Conservation (phyloP, 2,888 invertebrate species). For the Stenoptilia bipunctidactyla region DNA sequence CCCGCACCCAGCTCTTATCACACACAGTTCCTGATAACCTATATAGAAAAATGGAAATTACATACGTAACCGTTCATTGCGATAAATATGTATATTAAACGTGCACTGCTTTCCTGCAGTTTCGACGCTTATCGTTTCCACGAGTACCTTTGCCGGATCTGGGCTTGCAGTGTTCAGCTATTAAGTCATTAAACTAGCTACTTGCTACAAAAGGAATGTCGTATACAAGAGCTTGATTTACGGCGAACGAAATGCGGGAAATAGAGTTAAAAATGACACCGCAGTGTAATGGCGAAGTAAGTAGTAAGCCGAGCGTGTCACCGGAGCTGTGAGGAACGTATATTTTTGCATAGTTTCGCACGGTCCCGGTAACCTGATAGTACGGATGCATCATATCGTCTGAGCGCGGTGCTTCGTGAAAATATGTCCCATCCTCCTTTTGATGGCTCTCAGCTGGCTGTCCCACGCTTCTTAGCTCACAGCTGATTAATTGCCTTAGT, state of each 20-base stretch:
- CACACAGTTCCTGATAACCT: slow-evolving; percentile 65
- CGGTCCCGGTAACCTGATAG: slow-evolving; percentile 46
- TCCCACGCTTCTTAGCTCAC: slow-evolving; percentile 39
- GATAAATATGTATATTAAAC: slow-evolving; percentile 37
- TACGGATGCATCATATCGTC: slow-evolving; percentile 26
- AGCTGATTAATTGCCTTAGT: slow-evolving; percentile 24
- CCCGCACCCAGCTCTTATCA: slow-evolving; percentile 49
- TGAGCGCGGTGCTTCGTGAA: slow-evolving; percentile 14
- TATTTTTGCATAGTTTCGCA: slow-evolving; percentile 43
- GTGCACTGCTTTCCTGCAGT: slow-evolving; percentile 45
- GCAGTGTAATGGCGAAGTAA: too few relatives aligned
- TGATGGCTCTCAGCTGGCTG: slow-evolving; percentile 20
- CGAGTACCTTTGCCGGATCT: slow-evolving; percentile 13
- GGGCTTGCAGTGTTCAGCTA: too few relatives aligned
- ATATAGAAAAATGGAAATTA: slow-evolving; percentile 52
- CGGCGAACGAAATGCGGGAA: not conserved
- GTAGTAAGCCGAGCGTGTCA: not conserved
- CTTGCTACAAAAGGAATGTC: too few relatives aligned
- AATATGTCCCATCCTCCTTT: slow-evolving; percentile 12
- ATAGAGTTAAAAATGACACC: not conserved
- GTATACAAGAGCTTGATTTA: not conserved
- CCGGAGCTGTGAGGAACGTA: slow-evolving; percentile 1
- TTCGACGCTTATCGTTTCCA: too few relatives aligned
- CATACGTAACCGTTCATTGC: slow-evolving; percentile 35
- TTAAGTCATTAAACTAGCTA: too few relatives aligned